Evolutionary conservation across 2,797 vertebrate species (phyloP).

Genomic region (Gymnodraco acuticeps): DNA sequence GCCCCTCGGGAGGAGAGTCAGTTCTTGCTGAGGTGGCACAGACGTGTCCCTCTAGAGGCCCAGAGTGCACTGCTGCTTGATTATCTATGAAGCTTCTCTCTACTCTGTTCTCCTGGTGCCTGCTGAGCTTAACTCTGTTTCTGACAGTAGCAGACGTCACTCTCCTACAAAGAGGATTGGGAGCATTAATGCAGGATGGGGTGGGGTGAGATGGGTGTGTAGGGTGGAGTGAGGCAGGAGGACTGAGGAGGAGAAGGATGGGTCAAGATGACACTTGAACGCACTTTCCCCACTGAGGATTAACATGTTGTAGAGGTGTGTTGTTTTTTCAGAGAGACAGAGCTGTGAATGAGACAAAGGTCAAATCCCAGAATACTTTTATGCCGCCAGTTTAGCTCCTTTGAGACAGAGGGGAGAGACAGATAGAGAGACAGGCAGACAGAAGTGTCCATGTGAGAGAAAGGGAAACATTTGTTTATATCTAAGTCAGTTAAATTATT

Average conservation of each 20-base stretch:
- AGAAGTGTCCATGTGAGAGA: too few species aligned
- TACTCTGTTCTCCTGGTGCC: conserved; percentile 66
- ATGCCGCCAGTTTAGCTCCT: background rate
- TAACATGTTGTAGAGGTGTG: conserved; percentile 53
- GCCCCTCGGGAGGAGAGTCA: conserved; percentile 30
- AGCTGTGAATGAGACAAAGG: conserved; percentile 46
- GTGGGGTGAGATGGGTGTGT: conserved; percentile 72
- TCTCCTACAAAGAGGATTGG: conserved; percentile 90
- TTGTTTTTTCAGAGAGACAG: conserved; percentile 38
- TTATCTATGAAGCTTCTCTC: conserved; percentile 66
- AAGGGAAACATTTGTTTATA: background rate
- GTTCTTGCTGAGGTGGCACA: conserved; percentile 38
- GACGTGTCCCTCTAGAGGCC: conserved; percentile 48
- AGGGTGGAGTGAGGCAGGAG: conserved; percentile 69
- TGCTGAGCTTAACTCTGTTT: conserved; percentile 87
- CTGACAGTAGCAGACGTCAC: conserved; percentile 89
- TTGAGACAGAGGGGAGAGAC: conserved; percentile 8
- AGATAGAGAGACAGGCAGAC: conserved; percentile 8
- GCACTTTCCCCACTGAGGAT: conserved; percentile 62
- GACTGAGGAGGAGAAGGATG: conserved; percentile 59
- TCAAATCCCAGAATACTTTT: conserved; percentile 49
- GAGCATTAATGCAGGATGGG: conserved; percentile 84
- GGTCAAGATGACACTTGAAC: conserved; percentile 72
- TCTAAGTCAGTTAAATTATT: background rate
- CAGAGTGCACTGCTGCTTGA: conserved; percentile 44